Conservation (phyloP, 2,797 vertebrate genomes). For the Enteromius viviparus region DNA sequence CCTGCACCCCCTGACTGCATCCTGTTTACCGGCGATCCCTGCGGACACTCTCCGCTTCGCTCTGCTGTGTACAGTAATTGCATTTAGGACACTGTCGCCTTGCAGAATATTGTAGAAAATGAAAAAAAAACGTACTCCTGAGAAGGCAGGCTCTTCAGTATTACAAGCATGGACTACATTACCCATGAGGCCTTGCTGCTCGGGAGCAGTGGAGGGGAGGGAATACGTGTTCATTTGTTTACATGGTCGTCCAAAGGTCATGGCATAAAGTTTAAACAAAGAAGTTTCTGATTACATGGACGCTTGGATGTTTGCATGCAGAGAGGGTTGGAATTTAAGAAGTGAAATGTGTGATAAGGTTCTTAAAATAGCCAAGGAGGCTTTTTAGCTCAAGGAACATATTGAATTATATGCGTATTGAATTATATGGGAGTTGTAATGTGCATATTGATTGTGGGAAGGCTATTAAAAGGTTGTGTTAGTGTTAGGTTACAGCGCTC, state of each 20-base stretch:
- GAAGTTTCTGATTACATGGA: conserved; percentile 13
- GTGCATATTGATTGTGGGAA: conserved; percentile 21
- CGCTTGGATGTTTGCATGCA: not conserved
- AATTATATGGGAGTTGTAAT: conserved; percentile 29
- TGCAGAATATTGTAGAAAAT: conserved; percentile 56
- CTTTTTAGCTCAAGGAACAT: conserved; percentile 20
- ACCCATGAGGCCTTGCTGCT: conserved; percentile 47
- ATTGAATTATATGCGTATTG: conserved; percentile 20
- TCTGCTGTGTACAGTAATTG: conserved; percentile 67
- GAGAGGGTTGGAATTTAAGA: not conserved
- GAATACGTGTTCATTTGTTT: conserved; percentile 36
- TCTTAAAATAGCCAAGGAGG: conserved; percentile 14
- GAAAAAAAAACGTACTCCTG: conserved; percentile 21
- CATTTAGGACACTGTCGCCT: conserved; percentile 59
- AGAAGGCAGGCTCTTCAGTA: conserved; percentile 47
- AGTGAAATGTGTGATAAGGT: not conserved
- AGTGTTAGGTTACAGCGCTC: conserved; percentile 20
- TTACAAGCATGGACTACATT: conserved; percentile 46
- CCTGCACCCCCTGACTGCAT: conserved; percentile 54
- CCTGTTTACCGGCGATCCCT: conserved; percentile 60
- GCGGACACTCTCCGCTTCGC: conserved; percentile 51
- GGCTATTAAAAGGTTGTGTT: conserved; percentile 27
- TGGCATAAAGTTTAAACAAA: conserved; percentile 19
- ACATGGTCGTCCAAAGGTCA: conserved; percentile 41
- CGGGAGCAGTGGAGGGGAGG: conserved; percentile 1